phyloP scores from a whole-genome alignment of 2,797 vertebrate genomes.

The Brotula barbata region DNA sequence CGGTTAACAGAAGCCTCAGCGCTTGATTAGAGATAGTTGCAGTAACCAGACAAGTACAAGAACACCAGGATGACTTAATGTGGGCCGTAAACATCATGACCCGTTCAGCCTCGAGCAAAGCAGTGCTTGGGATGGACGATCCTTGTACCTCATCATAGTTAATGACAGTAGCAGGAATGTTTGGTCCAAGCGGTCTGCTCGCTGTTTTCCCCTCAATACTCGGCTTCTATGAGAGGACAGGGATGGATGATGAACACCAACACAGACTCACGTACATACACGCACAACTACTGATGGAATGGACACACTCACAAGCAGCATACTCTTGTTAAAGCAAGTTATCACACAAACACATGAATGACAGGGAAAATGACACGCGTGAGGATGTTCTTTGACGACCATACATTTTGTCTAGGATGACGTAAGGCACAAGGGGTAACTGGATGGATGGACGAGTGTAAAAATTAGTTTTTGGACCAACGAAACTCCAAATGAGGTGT shows the following conservation, averaged over 20 bases:
- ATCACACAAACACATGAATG: slow-evolving; percentile 1
- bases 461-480: no score
- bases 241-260: slow-evolving; percentile 73
- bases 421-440: no score
- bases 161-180: slow-evolving; percentile 79
- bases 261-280: slow-evolving; percentile 28
- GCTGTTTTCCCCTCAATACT: slow-evolving; percentile 77
- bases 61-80: slow-evolving; percentile 17
- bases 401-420: no score
- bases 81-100: slow-evolving; percentile 23
- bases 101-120: slow-evolving; percentile 63
- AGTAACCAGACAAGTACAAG: slow-evolving; percentile 27
- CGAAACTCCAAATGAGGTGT: no score
- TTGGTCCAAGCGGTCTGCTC: slow-evolving; percentile 80
- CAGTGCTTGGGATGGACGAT: slow-evolving; percentile 59
- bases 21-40: slow-evolving; percentile 50
- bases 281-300: slow-evolving; percentile 49
- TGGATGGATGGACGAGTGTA: no score
- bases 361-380: neutral
- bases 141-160: slow-evolving; percentile 84
- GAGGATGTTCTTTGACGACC: no score
- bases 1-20: slow-evolving; percentile 45
- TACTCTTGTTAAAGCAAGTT: slow-evolving; percentile 1
- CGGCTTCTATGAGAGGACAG: slow-evolving; percentile 79
- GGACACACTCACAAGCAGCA: slow-evolving; percentile 36